These are phyloP conservation scores for Neocrepidodera transversa DNA, from an alignment of 2,888 invertebrate species.

Conservation along the genomic window DNA sequence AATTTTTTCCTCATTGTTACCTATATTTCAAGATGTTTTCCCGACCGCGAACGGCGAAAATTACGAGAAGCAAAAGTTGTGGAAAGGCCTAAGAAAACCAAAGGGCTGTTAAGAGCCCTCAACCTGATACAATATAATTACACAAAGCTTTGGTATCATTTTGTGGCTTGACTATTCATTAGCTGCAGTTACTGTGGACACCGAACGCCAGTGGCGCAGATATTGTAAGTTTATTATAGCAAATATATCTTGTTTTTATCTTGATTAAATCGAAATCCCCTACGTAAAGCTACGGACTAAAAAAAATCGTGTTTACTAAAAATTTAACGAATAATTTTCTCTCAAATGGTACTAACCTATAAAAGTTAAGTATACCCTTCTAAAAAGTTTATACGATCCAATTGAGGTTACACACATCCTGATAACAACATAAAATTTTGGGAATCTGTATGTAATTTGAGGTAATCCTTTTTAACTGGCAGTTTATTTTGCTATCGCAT, in stretches of 20 bases:
- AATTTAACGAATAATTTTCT: background rate
- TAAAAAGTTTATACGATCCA: slow-evolving; percentile 2
- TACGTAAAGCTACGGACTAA: too few species aligned
- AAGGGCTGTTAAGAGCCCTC: slow-evolving; percentile 36
- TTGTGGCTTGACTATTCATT: slow-evolving; percentile 43
- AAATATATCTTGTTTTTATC: too few species aligned
- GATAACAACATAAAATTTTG: slow-evolving; percentile 32
- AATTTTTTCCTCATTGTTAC: slow-evolving; percentile 25
- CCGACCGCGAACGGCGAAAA: slow-evolving; percentile 2
- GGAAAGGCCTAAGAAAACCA: slow-evolving; percentile 31
- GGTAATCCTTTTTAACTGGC: slow-evolving; percentile 43
- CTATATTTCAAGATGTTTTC: slow-evolving; percentile 23
- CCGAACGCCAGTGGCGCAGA: slow-evolving; percentile 24
- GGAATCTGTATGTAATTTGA: slow-evolving; percentile 37
- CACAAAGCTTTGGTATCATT: slow-evolving; percentile 42
- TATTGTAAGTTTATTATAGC: too few species aligned
- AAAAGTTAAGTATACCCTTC: background rate
- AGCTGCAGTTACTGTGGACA: slow-evolving; percentile 33
- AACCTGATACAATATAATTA: slow-evolving; percentile 44
- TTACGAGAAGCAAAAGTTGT: slow-evolving; percentile 19
- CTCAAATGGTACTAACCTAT: background rate
- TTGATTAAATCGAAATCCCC: too few species aligned
- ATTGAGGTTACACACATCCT: background rate
- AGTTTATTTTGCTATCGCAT: slow-evolving; percentile 49
- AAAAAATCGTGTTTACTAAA: background rate